phyloP scores from a whole-genome alignment of 2,888 invertebrate species.

The Coelinius sp. region DNA sequence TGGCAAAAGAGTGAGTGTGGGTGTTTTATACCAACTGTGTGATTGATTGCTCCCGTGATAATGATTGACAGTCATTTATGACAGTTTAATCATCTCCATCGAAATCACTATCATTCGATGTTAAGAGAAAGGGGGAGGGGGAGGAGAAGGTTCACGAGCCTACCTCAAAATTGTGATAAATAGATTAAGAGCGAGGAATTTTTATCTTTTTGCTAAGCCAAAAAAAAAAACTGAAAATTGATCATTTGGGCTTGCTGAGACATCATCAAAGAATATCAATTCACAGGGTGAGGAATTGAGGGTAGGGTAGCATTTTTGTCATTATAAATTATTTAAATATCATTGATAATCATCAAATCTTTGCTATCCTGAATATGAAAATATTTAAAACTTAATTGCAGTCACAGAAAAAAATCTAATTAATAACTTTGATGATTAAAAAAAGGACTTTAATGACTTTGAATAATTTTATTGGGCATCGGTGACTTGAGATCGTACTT shows the following conservation, averaged over 20 bases:
- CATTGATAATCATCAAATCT: not conserved
- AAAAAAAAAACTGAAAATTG: not conserved
- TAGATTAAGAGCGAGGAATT: conserved; percentile 17
- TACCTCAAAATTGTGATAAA: conserved; percentile 12
- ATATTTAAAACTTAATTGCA: not conserved
- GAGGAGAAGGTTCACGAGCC: not conserved
- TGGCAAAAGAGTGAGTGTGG: not conserved
- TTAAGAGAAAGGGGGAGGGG: not conserved
- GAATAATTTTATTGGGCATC: not conserved
- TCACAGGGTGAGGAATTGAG: not conserved
- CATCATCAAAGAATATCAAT: not conserved
- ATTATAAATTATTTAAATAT: not conserved
- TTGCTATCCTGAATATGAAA: too few relatives aligned
- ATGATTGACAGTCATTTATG: not conserved
- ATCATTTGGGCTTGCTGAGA: not conserved
- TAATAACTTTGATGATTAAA: not conserved
- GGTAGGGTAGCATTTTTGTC: not conserved
- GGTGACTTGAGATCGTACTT: not conserved
- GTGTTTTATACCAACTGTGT: conserved; percentile 10
- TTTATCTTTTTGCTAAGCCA: not conserved
- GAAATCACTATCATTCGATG: not conserved
- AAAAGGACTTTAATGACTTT: not conserved
- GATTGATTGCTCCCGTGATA: conserved; percentile 10
- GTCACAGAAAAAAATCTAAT: not conserved
- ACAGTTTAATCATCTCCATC: not conserved